phyloP scores from a whole-genome alignment of 2,113 vertebrate genomes.

The Odobenus rosmarus region DNA sequence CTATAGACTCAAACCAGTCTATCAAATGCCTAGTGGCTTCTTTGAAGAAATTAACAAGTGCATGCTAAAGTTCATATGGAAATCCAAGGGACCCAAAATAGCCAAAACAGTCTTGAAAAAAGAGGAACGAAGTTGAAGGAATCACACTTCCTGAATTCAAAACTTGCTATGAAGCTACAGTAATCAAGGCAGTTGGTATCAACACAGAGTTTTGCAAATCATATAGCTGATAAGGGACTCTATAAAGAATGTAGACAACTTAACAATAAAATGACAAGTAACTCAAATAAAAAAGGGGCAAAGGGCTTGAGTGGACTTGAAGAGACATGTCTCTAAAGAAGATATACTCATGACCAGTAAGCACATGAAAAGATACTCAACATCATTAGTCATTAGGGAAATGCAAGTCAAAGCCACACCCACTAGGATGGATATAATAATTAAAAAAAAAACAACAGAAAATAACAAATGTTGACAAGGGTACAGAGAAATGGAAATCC shows the following conservation, averaged over 20 bases:
- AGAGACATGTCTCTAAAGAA: background rate
- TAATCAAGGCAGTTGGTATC: background rate
- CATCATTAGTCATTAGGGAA: background rate
- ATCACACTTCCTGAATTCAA: background rate
- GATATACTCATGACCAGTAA: background rate
- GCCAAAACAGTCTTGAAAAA: background rate
- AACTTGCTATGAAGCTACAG: background rate
- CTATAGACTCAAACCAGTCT: background rate
- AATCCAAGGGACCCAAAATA: background rate
- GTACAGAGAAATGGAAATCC: background rate
- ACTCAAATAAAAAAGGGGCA: background rate
- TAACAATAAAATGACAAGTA: background rate
- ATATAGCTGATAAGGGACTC: background rate
- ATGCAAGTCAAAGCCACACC: background rate
- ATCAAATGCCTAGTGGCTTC: background rate
- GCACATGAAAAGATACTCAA: background rate
- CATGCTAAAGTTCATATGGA: background rate
- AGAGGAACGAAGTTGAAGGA: background rate
- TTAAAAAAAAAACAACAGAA: background rate
- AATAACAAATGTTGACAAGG: background rate
- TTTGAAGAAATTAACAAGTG: background rate
- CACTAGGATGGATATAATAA: background rate
- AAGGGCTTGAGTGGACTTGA: background rate
- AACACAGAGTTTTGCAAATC: background rate
- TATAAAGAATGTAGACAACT: background rate